Base-by-base conservation (phyloP, 2,797 vertebrate genomes). In the Hoplostethus mediterraneus region DNA sequence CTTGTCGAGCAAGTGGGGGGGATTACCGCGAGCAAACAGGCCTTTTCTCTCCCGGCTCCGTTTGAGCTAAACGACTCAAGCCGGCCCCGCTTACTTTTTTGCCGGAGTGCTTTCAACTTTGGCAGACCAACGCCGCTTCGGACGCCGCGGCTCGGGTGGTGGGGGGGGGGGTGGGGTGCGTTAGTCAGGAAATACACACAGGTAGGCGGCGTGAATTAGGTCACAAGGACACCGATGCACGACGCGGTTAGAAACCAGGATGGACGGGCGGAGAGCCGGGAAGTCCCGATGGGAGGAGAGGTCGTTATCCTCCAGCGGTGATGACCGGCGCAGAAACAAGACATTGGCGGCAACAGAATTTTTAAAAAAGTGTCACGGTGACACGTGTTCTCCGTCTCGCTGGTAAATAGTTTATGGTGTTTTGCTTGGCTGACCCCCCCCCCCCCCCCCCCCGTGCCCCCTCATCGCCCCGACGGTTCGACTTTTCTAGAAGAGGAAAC, bases 1-100 rank as follows among this genome's bases (percentile, higher is more conserved):
- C 89, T 87, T 91, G 87, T 86, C 64, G 75, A 90, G 89, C 90
- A 88, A 92, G 90, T 84, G 86, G 21, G 21, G 21, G 84, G 90
- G 91, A 93, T 93, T 92, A 92, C 88, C 82, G 64, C 85, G 85
- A 86, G 92, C 90, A 94, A 93, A 93, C 91, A 93, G 82, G 87
- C 84, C 90, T 87, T 89, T n/a, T n/a, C n/a, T 89, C 87, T 89
- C 82, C 79, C 5, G 17, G 83, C 89, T 91, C 89, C 92, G 90
- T 92, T 89, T 86, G 86, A 90, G 90, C 87, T 88, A 91, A 93
- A 90, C 90, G 88, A 93, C 90, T 92, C 90, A 86, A 85, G 81
- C 90, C 82, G 68, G 21, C 21, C 81, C 85, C 88, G 86, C 83
- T 85, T 87, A n/a, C n/a, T n/a, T n/a, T 82, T 84, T 84, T 83